Percentiles rank a stretch among this genome's conserved stretches.
These are phyloP conservation scores for Pelobates cultripes DNA, from an alignment of 2,797 vertebrate genomes.

Conservation along the genomic window DNA sequence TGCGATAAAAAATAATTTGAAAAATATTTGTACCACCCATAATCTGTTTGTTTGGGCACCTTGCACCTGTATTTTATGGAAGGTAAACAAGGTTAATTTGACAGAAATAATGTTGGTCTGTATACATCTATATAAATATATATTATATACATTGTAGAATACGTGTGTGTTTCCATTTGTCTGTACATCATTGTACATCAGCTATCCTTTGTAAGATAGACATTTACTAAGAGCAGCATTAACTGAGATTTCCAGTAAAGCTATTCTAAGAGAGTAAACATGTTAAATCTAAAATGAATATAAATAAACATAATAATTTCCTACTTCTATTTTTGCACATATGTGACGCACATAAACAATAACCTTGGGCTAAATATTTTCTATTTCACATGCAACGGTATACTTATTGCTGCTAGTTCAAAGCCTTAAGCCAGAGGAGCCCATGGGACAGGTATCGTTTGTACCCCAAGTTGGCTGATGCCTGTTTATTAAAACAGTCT, in stretches of 20 bases:
- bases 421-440: background rate
- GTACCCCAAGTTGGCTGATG: background rate
- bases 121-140: background rate
- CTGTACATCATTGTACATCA: background rate
- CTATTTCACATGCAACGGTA: background rate
- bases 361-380: background rate
- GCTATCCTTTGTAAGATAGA: background rate
- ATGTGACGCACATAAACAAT: background rate
- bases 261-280: background rate
- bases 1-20: too few relatives aligned
- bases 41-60: too few relatives aligned
- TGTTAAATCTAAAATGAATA: slow-evolving; percentile 14
- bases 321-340: slow-evolving; percentile 19
- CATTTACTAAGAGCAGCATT: slow-evolving; percentile 19
- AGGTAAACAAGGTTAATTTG: background rate
- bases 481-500: background rate
- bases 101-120: background rate
- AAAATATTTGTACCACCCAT: too few relatives aligned
- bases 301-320: slow-evolving; percentile 38
- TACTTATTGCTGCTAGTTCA: slow-evolving; percentile 15
- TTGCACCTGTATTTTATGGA: background rate
- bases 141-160: background rate
- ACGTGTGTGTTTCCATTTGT: background rate
- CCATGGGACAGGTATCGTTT: background rate
- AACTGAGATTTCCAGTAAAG: background rate